Percentiles rank a stretch among this genome's conserved stretches.
These are phyloP conservation scores for Chymomyza fuscimana DNA, from an alignment of 2,888 invertebrate species.

Conservation along the genomic window DNA sequence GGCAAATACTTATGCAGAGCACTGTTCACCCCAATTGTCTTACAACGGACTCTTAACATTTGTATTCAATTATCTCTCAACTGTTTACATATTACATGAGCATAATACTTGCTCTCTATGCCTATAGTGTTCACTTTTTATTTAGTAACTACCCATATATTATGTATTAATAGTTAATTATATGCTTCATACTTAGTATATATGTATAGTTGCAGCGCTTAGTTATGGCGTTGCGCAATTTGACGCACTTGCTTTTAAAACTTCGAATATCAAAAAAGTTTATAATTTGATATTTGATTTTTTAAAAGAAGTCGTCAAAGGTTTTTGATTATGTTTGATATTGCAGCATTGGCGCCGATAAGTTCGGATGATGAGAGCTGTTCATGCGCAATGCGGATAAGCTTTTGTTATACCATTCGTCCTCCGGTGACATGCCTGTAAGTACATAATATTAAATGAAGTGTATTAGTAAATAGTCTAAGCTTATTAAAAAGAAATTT, in stretches of 20 bases:
- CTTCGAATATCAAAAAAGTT: conserved; percentile 38
- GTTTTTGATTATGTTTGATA: conserved; percentile 95
- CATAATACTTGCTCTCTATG: neutral
- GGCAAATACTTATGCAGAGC: neutral
- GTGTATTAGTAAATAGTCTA: no score
- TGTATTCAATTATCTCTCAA: neutral
- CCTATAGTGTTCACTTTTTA: neutral
- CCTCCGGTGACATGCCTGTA: conserved; percentile 94
- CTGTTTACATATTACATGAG: neutral
- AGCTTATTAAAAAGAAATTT: no score
- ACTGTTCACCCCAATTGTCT: neutral
- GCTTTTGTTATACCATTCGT: conserved; percentile 99
- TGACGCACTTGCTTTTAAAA: conserved; percentile 62
- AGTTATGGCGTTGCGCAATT: conserved; percentile 37
- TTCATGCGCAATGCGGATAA: conserved; percentile 98
- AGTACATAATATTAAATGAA: conserved; percentile 31
- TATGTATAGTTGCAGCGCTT: conserved; percentile 2
- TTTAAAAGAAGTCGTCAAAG: conserved; percentile 80
- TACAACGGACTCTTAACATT: neutral
- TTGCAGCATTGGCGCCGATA: conserved; percentile 97
- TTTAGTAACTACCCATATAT: conserved; percentile 4
- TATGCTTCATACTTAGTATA: neutral
- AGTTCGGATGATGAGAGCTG: conserved; percentile 95
- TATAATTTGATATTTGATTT: conserved; percentile 55
- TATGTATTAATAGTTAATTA: conserved; percentile 12